Evolutionary conservation across 1,140 invertebrate genomes (phyloP), one percentile per base, ranked within the genome.

Genomic region (Megathymus violae): DNA sequence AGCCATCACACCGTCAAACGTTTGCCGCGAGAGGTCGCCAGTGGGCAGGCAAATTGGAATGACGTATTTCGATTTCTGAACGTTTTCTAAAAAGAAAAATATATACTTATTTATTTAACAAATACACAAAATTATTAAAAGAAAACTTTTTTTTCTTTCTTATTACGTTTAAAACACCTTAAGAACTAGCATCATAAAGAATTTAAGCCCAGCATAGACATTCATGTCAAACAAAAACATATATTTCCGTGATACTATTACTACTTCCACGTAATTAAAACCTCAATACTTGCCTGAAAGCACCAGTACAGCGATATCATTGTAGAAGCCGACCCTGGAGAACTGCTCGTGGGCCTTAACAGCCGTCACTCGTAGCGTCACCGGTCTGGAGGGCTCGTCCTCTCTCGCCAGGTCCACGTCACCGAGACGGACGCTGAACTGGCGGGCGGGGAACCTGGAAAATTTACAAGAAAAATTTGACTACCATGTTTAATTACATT

Each of bases 351-450:
- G 97, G 0, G 96, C 95, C 16, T 94, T 92, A 14, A 97, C 95
- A 48, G 95, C 94, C 19, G 93, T 93, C 1, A 98, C 97, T 0
- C 94, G 91, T 73, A 95, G 95, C 0, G 95, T 97, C 40, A 95
- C 94, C 0, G 95, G 96, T 0, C 93, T 93, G 0, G 95, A 97
- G 1, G 95, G 96, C 75, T 97, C 96, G 65, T 96, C 95, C 41
- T 96, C 95, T 6, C 95, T 92, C 36, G 95, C 94, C 0, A 98
- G 88, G 88, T 98, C 97, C 50, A 97, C 95, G 81, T 98, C 97
- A 0, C 97, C 97, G 0, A 98, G 90, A 1, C 97, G 92, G 0
- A 98, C 96, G 0, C 96, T 97, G 79, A 98, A 97, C 84, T 98
- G 97, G 10, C 95, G 93, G 0, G 97, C 93, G 59, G 94, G 94